phyloP scores from a whole-genome alignment of 2,797 vertebrate genomes.

The Kryptopterus vitreolus region DNA sequence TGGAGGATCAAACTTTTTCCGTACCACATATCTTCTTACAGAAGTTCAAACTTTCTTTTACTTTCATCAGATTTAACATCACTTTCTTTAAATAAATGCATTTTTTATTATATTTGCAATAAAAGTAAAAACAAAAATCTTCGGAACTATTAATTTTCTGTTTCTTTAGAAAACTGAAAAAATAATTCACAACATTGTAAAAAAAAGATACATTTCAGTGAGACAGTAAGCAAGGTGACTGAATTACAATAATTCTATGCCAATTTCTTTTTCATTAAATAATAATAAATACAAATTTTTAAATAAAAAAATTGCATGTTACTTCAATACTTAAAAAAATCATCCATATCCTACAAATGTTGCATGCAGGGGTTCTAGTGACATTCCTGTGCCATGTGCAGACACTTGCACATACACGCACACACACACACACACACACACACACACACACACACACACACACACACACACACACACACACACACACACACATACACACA shows the following conservation, averaged over 20 bases:
- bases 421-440: too few species aligned
- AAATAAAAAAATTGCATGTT: too few species aligned
- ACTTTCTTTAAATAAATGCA: constrained; percentile 83
- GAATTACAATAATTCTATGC: background rate
- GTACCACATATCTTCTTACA: constrained; percentile 69
- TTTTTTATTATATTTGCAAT: constrained; percentile 98
- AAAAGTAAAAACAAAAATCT: constrained; percentile 83
- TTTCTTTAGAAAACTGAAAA: background rate
- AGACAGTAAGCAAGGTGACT: background rate
- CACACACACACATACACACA: too few species aligned
- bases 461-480: too few species aligned
- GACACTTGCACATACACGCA: too few species aligned
- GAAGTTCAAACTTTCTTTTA: constrained; percentile 65
- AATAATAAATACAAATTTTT: too few species aligned
- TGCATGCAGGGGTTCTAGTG: too few species aligned
- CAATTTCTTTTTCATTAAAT: background rate
- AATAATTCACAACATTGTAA: background rate
- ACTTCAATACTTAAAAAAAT: too few species aligned
- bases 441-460: too few species aligned
- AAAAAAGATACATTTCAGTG: background rate
- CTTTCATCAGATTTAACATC: constrained; percentile 76
- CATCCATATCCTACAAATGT: too few species aligned
- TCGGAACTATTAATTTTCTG: constrained; percentile 55
- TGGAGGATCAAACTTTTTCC: constrained; percentile 50
- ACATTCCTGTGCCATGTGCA: too few species aligned